phyloP scores from a whole-genome alignment of 35 echinoderm and acorn worm species.

The Amphiura filiformis region DNA sequence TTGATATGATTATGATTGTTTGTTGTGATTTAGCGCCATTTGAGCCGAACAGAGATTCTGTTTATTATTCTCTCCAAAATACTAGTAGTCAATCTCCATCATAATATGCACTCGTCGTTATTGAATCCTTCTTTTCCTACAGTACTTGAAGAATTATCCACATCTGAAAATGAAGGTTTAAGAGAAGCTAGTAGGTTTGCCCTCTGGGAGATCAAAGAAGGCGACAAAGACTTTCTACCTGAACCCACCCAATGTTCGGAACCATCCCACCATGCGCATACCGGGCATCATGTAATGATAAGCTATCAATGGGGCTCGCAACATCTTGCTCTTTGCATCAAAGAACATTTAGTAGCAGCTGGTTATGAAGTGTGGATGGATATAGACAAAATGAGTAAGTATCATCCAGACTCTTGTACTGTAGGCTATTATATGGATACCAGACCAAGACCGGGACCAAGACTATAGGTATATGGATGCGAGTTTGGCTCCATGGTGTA shows the following conservation, averaged over 20 bases:
- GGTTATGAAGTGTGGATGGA: conserved; percentile 57
- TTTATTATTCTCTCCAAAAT: too few species aligned
- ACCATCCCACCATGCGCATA: not conserved
- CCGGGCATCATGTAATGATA: conserved; percentile 35
- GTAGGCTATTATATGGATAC: too few species aligned
- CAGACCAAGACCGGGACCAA: too few species aligned
- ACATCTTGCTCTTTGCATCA: conserved; percentile 7
- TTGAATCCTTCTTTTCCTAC: not conserved
- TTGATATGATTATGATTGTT: too few species aligned
- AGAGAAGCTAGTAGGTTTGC: not conserved
- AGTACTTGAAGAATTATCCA: not conserved
- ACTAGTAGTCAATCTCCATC: too few species aligned
- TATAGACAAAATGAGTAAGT: conserved; percentile 45
- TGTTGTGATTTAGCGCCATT: too few species aligned
- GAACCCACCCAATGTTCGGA: not conserved
- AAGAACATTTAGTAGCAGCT: conserved; percentile 2
- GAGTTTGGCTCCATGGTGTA: too few species aligned
- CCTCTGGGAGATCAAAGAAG: not conserved
- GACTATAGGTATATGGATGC: too few species aligned
- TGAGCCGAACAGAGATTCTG: too few species aligned
- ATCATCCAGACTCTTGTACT: too few species aligned
- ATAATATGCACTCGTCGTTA: too few species aligned
- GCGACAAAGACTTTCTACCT: not conserved
- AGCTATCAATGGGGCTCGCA: conserved; percentile 53
- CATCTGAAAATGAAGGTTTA: not conserved